These are phyloP conservation scores for Onychorhynchus coronatus DNA, from an alignment of 2,113 vertebrate genomes.

Conservation along the genomic window DNA sequence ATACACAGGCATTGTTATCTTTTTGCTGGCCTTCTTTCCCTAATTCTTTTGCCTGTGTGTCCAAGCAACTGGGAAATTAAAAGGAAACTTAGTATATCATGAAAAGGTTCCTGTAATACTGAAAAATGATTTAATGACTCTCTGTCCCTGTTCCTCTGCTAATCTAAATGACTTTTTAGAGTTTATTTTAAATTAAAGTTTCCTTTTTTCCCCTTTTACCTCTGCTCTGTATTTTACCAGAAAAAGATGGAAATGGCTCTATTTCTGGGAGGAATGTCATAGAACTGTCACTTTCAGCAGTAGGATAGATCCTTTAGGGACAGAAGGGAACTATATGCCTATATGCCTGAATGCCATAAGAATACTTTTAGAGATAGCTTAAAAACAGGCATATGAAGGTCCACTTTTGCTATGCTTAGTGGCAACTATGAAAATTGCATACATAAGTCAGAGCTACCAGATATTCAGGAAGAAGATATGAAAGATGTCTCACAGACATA, in stretches of 20 bases:
- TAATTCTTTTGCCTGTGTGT: neutral
- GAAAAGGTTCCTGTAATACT: neutral
- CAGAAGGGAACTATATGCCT: neutral
- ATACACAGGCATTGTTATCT: neutral
- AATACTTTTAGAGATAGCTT: neutral
- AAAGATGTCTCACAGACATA: neutral
- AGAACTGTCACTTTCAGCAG: neutral
- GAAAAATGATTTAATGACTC: neutral
- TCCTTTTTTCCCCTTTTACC: neutral
- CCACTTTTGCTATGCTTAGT: neutral
- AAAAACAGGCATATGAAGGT: neutral
- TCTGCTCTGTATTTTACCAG: neutral
- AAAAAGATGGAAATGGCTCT: neutral
- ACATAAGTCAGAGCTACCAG: neutral
- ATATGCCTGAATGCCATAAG: neutral
- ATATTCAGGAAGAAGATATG: neutral
- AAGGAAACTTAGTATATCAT: neutral
- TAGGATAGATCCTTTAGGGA: neutral
- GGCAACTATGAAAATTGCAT: neutral
- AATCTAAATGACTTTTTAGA: neutral
- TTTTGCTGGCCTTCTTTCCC: neutral
- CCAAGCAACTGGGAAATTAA: constrained; percentile 38
- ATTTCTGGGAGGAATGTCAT: neutral
- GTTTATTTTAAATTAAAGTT: neutral
- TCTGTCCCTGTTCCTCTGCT: neutral